Base-by-base conservation (phyloP, 1,140 invertebrate genomes). In the Scaptomyza hsui region DNA sequence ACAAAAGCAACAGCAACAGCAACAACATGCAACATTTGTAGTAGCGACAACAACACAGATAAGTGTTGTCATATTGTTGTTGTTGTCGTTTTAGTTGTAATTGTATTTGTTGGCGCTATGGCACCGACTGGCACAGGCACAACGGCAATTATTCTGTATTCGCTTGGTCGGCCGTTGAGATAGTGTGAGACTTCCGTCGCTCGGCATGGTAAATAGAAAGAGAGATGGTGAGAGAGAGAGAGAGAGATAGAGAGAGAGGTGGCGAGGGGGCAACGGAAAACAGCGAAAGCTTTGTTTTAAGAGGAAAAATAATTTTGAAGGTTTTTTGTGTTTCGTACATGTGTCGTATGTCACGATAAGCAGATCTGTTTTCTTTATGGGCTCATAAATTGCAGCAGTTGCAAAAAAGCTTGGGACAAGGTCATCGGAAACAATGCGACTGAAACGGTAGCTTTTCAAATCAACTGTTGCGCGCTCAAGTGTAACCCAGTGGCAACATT, bases 41-140 rank as follows among this genome's bases (percentile, higher is more conserved):
- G 32, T 3, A 35, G 32, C 49, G 59, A 57, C 67, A 55, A 72
- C 57, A 61, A 72, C 57, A 61, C 70, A 80, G 72, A 79, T 72
- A 68, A 72, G 68, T 81, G 63, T 75, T 60, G 69, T 61, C 45
- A 51, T 37, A 37, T 52, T 76, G 69, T 59, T 80, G 72, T 72
- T 55, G 48, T 37, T 55, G 68, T 45, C 62, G 52, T 74, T 64
- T 45, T 62, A 6, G 26, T 24, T 29, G 21, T 61, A 29, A n/a
- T 55, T 73, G 70, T 65, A 53, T 44, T 56, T 56, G 80, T 79
- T 68, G 80, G 72, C 79, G 79, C 73, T 81, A 79, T 86, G 82
- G 81, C 81, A 85, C 81, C 74, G 81, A 86, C 81, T 85, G 81
- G 80, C 80, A 85, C 78, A 60, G 68, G 52, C 48, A 61, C 52